Base-by-base conservation (phyloP, 2,113 vertebrate genomes). In the Octodon degus region DNA sequence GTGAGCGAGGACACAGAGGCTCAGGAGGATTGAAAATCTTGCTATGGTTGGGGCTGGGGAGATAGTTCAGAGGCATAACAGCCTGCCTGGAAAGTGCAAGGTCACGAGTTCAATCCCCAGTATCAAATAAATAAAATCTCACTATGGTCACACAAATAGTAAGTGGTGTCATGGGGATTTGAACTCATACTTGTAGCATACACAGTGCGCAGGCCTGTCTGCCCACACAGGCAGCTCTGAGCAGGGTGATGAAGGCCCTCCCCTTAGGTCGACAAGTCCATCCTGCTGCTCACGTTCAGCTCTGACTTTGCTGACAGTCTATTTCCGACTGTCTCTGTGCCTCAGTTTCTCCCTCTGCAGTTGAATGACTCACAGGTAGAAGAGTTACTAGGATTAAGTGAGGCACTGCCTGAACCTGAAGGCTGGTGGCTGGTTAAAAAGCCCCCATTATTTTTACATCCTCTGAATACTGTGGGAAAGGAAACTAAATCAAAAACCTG, bases 401-500 rank as follows among this genome's bases (percentile, higher is more conserved):
- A 85, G 37, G 9, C 34, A 17, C 32, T 91, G n/a, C 67, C n/a
- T 3, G 5, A 2, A 58, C 0, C 30, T 62, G 34, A 55, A 94
- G 37, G 74, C 1, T 2, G 17, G 11, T 4, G 6, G 58, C 16
- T 4, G 37, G 74, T 10, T 79, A 70, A 74, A 34, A 22, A 81
- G 10, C 40, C 20, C 17, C 67, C 16, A 53, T 81, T 87, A 87
- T 25, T 91, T 89, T 86, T 65, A 79, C 14, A 67, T 37, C 11
- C 7, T 90, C 55, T 86, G 9, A 63, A 89, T 86, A 50, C 19
- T 30, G 8, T 67, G 53, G 27, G 77, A 70, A 89, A 88, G 90
- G 27, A 88, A 90, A 93, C 53, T 91, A 97, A 90, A 91, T 91
- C 22, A 34, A 65, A 95, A 95, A 93, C 87, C 85, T 93, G 80